These are phyloP conservation scores for Chascanopsetta lugubris DNA, from an alignment of 2,113 vertebrate species.

Conservation along the genomic window DNA sequence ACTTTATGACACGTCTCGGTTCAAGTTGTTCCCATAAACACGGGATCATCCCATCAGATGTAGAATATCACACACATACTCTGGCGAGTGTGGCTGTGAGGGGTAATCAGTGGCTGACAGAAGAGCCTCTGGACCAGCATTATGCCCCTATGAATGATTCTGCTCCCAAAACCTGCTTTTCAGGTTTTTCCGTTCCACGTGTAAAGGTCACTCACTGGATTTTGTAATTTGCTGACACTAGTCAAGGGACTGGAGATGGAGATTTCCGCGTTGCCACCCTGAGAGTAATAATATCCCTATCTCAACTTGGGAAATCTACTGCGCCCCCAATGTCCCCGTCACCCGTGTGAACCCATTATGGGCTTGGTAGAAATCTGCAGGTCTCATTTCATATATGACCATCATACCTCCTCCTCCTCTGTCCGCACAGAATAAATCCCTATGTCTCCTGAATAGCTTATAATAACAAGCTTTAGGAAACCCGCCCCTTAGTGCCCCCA, in stretches of 20 bases:
- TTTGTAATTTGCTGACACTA: conserved; percentile 82
- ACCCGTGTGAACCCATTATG: conserved; percentile 78
- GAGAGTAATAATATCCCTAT: conserved; percentile 83
- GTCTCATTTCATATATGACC: conserved; percentile 80
- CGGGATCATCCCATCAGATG: conserved; percentile 31
- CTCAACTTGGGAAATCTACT: conserved; percentile 83
- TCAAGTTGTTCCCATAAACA: conserved; percentile 48
- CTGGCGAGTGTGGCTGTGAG: conserved; percentile 30
- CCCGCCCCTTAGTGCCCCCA: conserved; percentile 73
- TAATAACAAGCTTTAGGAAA: conserved; percentile 83
- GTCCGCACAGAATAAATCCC: conserved; percentile 73
- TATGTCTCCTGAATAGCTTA: conserved; percentile 81
- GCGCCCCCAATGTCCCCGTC: conserved; percentile 75
- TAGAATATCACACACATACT: conserved; percentile 19
- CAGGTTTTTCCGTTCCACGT: conserved; percentile 62
- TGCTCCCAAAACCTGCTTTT: conserved; percentile 59
- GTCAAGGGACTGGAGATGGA: conserved; percentile 79
- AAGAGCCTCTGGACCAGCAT: conserved; percentile 58
- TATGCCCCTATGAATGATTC: conserved; percentile 59
- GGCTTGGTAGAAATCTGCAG: conserved; percentile 78
- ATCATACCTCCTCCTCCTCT: conserved; percentile 51
- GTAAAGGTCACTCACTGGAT: conserved; percentile 80
- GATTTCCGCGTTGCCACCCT: conserved; percentile 79
- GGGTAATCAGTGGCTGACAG: conserved; percentile 57
- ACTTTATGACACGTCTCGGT: conserved; percentile 48